A percentile compares a stretch with the other conserved stretches of the same genome.
These are phyloP conservation scores for Fistularia commersonii DNA, from an alignment of 2,797 vertebrate species.

Conservation along the genomic window DNA sequence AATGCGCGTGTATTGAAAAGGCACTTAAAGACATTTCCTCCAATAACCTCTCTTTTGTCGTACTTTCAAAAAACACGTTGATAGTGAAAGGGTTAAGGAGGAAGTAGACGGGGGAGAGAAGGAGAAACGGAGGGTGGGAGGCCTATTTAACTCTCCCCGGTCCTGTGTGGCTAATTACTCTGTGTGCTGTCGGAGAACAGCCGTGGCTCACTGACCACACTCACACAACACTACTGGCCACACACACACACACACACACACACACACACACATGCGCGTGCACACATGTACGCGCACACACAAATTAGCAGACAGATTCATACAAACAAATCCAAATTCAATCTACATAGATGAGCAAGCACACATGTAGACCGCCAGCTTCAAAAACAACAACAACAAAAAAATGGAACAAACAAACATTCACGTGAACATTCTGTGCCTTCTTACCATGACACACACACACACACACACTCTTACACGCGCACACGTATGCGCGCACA, in stretches of 20 bases:
- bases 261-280: slow-evolving; percentile 22
- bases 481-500: no score
- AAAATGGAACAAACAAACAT: slow-evolving; percentile 61
- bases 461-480: slow-evolving; percentile 33
- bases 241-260: slow-evolving; percentile 49
- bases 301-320: slow-evolving; percentile 60
- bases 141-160: slow-evolving; percentile 73
- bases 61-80: slow-evolving; percentile 17
- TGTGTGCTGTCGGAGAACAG: slow-evolving; percentile 66
- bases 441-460: slow-evolving; percentile 9
- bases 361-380: slow-evolving; percentile 37
- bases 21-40: slow-evolving; percentile 19
- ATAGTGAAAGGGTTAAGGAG: slow-evolving; percentile 38
- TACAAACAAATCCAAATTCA: slow-evolving; percentile 61
- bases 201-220: slow-evolving; percentile 57
- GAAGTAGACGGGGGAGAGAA: slow-evolving; percentile 17
- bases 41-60: slow-evolving; percentile 20
- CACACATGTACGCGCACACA: slow-evolving; percentile 33
- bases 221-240: slow-evolving; percentile 70
- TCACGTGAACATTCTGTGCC: slow-evolving; percentile 23
- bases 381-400: slow-evolving; percentile 5
- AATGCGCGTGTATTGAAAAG: slow-evolving; percentile 5
- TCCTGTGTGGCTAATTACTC: slow-evolving; percentile 82
- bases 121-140: slow-evolving; percentile 33
- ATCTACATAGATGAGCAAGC: slow-evolving; percentile 47